Base-by-base conservation (phyloP, 2,888 invertebrate species). In the Cinara cedri region DNA sequence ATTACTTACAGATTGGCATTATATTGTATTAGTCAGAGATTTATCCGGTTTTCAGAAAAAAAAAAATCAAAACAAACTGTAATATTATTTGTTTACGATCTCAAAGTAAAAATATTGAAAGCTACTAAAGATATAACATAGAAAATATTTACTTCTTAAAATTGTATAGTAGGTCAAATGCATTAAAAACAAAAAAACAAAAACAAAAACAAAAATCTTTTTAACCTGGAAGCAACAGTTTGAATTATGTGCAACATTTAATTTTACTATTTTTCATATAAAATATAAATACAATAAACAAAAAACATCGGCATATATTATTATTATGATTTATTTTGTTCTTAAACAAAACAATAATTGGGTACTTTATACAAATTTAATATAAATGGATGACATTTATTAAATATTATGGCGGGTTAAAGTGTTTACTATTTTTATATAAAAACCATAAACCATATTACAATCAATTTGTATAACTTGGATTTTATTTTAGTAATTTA, bases 151-250 rank as follows among this genome's bases (percentile, higher is more conserved):
- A 74, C 42, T 19, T 74, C 62, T 42, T 51, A 51, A 34, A 51
- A 42, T 74, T 21, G 14, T 51, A 68, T 75, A 63, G 49, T 74
- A 74, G 44, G 63, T 75, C 74, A 65, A n/a, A 65, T 62, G 54
- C 54, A 54, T 65, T 65, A 54, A 44, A 74, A 74, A 74, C 49
- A 62, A 60, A 34, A 54, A 71, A 44, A 63, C 4, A 63, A 46
- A 21, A 19, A 21, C 3, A 21, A 6, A 60, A 19, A 42, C 19
- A n/a, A 34, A 63, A 10, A 11, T 19, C n/a, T 44, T 55, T 44
- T 71, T 21, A 71, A 54, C 63, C 44, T 54, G 24, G 74, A 75
- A 65, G 63, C 63, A 74, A 74, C 74, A 51, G 51, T 74, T 74
- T 75, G 19, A 24, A 74, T 49, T 51, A 68, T 68, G 24, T 44